Evolutionary conservation across 2,797 vertebrate genomes (phyloP).

Genomic region (Leucoraja ocellata): DNA sequence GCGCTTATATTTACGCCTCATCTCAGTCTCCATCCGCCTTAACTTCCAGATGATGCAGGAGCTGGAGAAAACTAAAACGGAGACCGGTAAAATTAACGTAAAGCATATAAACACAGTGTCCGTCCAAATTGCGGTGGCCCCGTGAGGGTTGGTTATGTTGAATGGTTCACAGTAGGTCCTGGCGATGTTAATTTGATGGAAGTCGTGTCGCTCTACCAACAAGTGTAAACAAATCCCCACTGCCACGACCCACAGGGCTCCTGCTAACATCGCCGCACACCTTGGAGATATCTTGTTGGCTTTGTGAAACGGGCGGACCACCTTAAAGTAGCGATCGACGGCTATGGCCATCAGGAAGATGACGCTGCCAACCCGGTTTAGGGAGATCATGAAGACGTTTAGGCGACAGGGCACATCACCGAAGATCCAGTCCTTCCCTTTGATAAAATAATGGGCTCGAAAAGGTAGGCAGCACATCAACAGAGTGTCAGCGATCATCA

Average conservation of each 20-base stretch:
- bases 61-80: conserved; percentile 38
- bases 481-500: conserved; percentile 63
- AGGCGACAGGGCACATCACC: not conserved
- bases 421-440: not conserved
- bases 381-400: conserved; percentile 2
- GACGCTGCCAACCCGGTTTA: conserved; percentile 5
- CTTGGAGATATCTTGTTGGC: not conserved
- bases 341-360: not conserved
- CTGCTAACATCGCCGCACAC: not conserved
- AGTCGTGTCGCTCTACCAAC: conserved; percentile 8
- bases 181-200: not conserved
- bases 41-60: conserved; percentile 38
- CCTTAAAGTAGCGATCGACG: conserved; percentile 21
- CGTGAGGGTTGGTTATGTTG: not conserved
- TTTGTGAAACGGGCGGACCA: not conserved
- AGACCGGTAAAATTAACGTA: conserved; percentile 34
- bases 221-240: conserved; percentile 3
- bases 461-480: conserved; percentile 48
- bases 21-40: not conserved
- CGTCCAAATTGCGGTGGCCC: not conserved
- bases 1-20: conserved; percentile 22
- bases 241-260: conserved; percentile 9
- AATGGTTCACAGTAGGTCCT: conserved; percentile 37
- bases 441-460: conserved; percentile 24
- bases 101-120: conserved; percentile 37